Conservation (phyloP, 2,888 invertebrate species). For the Conchocele bisecta region DNA sequence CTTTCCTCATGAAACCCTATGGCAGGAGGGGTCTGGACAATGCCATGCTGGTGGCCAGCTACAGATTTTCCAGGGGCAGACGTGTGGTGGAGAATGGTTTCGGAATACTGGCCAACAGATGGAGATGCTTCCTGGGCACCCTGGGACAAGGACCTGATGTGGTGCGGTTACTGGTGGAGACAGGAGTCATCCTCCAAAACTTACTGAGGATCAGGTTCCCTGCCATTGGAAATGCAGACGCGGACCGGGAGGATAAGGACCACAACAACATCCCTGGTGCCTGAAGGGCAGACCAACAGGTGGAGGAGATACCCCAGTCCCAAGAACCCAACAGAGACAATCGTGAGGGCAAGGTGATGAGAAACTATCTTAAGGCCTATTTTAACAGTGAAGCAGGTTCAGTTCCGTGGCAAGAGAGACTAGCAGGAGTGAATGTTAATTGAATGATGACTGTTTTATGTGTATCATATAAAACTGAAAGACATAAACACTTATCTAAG, state of each 20-base stretch:
- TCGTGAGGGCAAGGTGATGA: slow-evolving; percentile 17
- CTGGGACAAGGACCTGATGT: slow-evolving; percentile 29
- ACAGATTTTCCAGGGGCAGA: slow-evolving; percentile 27
- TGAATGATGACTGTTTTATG: background rate
- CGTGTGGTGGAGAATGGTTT: slow-evolving; percentile 32
- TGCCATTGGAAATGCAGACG: slow-evolving; percentile 34
- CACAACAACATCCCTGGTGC: slow-evolving; percentile 22
- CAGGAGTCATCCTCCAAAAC: slow-evolving; percentile 43
- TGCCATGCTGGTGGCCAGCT: slow-evolving; percentile 23
- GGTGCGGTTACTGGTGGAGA: slow-evolving; percentile 27
- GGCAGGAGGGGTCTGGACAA: slow-evolving; percentile 19
- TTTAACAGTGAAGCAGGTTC: slow-evolving; percentile 18
- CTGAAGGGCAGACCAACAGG: slow-evolving; percentile 16
- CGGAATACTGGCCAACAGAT: slow-evolving; percentile 32
- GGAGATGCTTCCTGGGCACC: slow-evolving; percentile 25
- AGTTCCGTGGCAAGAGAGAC: slow-evolving; percentile 17
- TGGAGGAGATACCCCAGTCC: slow-evolving; percentile 10
- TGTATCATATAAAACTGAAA: slow-evolving; percentile 9
- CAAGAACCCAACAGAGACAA: slow-evolving; percentile 14
- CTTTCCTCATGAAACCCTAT: slow-evolving; percentile 29
- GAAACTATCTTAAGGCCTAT: slow-evolving; percentile 11
- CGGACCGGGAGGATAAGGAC: slow-evolving; percentile 13
- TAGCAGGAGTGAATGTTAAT: slow-evolving; percentile 20
- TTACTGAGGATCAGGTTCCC: slow-evolving; percentile 44
- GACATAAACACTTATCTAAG: too few species aligned